A percentile compares a stretch with the other conserved stretches of the same genome.
Evolutionary conservation across 2,797 vertebrate species (phyloP).

Genomic region (Mormyrops boulengeri): DNA sequence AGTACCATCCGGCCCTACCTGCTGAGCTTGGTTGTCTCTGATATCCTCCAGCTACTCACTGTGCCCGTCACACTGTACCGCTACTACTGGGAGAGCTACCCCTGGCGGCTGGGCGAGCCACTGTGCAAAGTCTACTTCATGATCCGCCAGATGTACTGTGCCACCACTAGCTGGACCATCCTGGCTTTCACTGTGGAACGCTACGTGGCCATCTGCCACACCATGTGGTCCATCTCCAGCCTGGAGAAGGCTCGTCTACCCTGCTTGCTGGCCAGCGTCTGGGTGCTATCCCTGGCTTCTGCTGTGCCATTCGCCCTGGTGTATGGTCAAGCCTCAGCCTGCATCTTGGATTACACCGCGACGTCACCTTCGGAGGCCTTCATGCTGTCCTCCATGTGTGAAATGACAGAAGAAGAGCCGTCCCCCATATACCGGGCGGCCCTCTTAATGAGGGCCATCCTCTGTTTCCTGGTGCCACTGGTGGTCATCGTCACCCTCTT

Average conservation of each 20-base stretch:
- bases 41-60: slow-evolving; percentile 63
- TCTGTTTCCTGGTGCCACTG: slow-evolving; percentile 67
- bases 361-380: slow-evolving; percentile 51
- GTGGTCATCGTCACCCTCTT: slow-evolving; percentile 66
- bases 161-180: slow-evolving; percentile 69
- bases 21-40: slow-evolving; percentile 55
- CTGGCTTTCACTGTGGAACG: slow-evolving; percentile 64
- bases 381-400: slow-evolving; percentile 64
- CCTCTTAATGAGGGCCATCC: slow-evolving; percentile 53
- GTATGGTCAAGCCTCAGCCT: slow-evolving; percentile 58
- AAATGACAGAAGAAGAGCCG: slow-evolving; percentile 65
- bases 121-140: slow-evolving; percentile 69
- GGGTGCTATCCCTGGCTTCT: slow-evolving; percentile 60
- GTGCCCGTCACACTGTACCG: slow-evolving; percentile 66
- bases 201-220: slow-evolving; percentile 67
- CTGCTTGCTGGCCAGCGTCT: slow-evolving; percentile 54
- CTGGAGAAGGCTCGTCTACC: slow-evolving; percentile 56
- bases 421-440: slow-evolving; percentile 59
- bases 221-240: slow-evolving; percentile 67
- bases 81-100: slow-evolving; percentile 73
- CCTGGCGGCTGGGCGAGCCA: slow-evolving; percentile 59
- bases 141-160: slow-evolving; percentile 67
- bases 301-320: slow-evolving; percentile 65
- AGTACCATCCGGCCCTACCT: slow-evolving; percentile 63
- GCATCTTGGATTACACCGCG: slow-evolving; percentile 64